Evolutionary conservation across 1,140 invertebrate species (phyloP), one percentile per base, ranked within the genome.

Genomic region (Procambarus clarkii): DNA sequence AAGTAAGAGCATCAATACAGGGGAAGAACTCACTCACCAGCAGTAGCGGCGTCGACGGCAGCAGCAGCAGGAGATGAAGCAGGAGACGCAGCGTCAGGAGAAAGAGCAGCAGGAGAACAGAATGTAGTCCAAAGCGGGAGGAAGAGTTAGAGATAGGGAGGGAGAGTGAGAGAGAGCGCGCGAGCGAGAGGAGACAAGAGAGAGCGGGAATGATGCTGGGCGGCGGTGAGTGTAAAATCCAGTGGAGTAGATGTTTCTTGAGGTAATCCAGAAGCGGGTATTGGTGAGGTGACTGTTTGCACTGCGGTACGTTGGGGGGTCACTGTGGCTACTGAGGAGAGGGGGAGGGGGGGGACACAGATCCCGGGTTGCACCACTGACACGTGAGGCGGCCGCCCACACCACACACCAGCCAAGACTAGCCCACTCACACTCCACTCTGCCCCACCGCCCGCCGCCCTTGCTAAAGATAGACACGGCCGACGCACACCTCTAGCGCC

Each of bases 331-430:
- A 54, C 50, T 54, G 50, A n/a, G 11, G 60, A 9, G 2, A 2
- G 60, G 60, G 60, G 60, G 13, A n/a, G 60, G 60, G 60, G 60
- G 15, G 60, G 13, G 60, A 11, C 50, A 54, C 50, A 8, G 50
- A 54, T 74, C 69, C 13, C 2, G 69, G 24, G 69, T 34, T 21
- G 34, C 69, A 74, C 69, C 24, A 8, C n/a, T 74, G 69, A 24
- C 69, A 74, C 69, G 69, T 74, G 69, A 74, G 69, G 64, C 81
- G 34, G 60, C 81, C 81, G 81, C 81, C 81, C 81, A 83, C 81
- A 83, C 81, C 58, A 83, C 81, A 83, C 81, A 83, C 58, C 48
- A 69, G 81, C 80, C 80, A 82, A 82, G 50, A 82, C 80, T 82
- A 60, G 50, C 80, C 80, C 60, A 80, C 78, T 64, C 78, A 54